phyloP scores from a whole-genome alignment of 2,797 vertebrate genomes.

The Melanotaenia maccullochi region DNA sequence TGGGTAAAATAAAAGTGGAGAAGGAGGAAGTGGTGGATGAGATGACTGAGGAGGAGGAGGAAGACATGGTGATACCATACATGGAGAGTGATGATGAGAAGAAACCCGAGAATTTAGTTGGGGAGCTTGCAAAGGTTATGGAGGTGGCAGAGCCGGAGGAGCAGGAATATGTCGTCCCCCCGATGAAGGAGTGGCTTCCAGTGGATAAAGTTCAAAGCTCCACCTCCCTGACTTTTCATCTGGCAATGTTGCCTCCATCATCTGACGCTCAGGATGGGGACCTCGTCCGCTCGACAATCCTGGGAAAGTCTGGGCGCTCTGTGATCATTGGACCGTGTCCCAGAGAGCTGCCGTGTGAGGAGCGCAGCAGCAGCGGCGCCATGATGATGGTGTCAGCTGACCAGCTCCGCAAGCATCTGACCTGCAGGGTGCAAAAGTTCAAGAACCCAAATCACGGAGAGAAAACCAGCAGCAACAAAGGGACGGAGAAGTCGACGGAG shows the following conservation, averaged over 20 bases:
- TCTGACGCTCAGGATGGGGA: fast-evolving
- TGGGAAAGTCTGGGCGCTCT: conserved; percentile 45
- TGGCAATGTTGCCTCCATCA: conserved; percentile 37
- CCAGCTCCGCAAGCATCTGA: conserved; percentile 70
- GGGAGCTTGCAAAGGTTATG: conserved; percentile 1
- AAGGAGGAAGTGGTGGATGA: conserved; percentile 23
- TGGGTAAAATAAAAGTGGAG: conserved; percentile 1
- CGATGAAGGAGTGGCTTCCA: conserved; percentile 87
- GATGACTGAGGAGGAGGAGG: conserved; percentile 11
- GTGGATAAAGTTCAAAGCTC: not conserved
- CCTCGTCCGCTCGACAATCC: conserved; percentile 54
- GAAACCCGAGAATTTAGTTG: conserved; percentile 33
- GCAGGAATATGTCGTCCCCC: conserved; percentile 56
- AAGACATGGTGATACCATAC: conserved; percentile 33
- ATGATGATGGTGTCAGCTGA: conserved; percentile 71
- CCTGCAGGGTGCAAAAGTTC: conserved; percentile 28
- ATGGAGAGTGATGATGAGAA: conserved; percentile 59
- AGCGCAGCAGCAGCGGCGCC: conserved; percentile 30
- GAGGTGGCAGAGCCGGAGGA: conserved; percentile 23
- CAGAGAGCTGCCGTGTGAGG: conserved; percentile 9
- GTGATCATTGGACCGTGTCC: conserved; percentile 48
- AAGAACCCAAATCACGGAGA: fast-evolving
- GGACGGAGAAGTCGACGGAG: conserved; percentile 3
- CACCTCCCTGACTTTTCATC: conserved; percentile 24
- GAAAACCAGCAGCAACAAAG: too few relatives aligned